Conservation (phyloP, 2,113 vertebrate genomes). For the Clarias gariepinus region DNA sequence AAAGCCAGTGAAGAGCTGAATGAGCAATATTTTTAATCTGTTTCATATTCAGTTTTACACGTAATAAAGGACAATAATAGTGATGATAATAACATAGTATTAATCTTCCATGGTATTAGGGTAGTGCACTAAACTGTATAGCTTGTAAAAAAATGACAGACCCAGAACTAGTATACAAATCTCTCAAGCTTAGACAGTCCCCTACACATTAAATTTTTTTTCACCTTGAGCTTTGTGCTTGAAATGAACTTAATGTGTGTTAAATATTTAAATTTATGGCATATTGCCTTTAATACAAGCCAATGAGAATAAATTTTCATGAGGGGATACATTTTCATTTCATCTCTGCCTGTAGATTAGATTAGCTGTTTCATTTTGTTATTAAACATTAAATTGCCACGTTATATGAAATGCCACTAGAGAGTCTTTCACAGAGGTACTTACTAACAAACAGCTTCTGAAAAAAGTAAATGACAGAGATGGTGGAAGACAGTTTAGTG, state of each 20-base stretch:
- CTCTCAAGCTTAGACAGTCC: constrained; percentile 6
- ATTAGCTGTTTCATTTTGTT: constrained; percentile 42
- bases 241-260: constrained; percentile 47
- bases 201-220: neutral
- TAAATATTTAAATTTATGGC: constrained; percentile 53
- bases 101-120: neutral
- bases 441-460: constrained; percentile 29
- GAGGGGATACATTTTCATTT: constrained; percentile 34
- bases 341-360: constrained; percentile 31
- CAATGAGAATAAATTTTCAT: constrained; percentile 36
- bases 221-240: constrained; percentile 25
- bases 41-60: constrained; percentile 1
- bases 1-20: neutral
- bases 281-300: constrained; percentile 40
- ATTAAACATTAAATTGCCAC: constrained; percentile 33
- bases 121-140: neutral
- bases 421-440: constrained; percentile 24
- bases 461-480: constrained; percentile 21
- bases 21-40: constrained; percentile 22
- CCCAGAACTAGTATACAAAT: constrained; percentile 4
- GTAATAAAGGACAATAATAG: constrained; percentile 3
- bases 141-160: constrained; percentile 1
- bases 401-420: constrained; percentile 40
- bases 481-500: constrained; percentile 3
- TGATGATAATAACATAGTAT: constrained; percentile 16